These are phyloP conservation scores for Tanytarsus gracilentus DNA, from an alignment of 2,888 invertebrate genomes.

Conservation along the genomic window DNA sequence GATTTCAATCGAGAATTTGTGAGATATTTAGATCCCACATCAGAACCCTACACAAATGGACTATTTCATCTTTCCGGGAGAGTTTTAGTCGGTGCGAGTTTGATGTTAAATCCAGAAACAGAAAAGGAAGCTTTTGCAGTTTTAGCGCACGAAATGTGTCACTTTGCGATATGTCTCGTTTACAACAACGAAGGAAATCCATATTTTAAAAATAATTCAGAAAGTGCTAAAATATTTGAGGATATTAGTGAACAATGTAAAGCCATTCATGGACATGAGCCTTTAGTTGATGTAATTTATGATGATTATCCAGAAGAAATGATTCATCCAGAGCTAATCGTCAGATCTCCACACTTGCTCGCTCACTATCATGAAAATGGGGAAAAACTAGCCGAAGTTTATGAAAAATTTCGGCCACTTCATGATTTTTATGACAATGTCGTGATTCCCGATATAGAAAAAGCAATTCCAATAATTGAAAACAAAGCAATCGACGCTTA, in stretches of 20 bases:
- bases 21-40: not conserved
- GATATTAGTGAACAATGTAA: not conserved
- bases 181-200: not conserved
- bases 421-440: not conserved
- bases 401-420: not conserved
- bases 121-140: not conserved
- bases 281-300: no score
- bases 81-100: not conserved
- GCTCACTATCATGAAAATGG: not conserved
- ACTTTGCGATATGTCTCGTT: not conserved
- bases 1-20: not conserved
- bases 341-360: not conserved
- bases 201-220: not conserved
- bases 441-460: not conserved
- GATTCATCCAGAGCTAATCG: no score
- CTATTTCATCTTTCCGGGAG: not conserved
- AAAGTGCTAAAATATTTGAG: not conserved
- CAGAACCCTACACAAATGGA: not conserved
- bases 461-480: not conserved
- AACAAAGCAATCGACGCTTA: not conserved
- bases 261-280: no score
- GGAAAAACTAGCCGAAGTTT: not conserved
- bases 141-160: not conserved
- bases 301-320: no score
- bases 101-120: not conserved